Evolutionary conservation across 1,140 invertebrate species (phyloP), one percentile per base, ranked within the genome.

Genomic region (Drosophila arawakana): DNA sequence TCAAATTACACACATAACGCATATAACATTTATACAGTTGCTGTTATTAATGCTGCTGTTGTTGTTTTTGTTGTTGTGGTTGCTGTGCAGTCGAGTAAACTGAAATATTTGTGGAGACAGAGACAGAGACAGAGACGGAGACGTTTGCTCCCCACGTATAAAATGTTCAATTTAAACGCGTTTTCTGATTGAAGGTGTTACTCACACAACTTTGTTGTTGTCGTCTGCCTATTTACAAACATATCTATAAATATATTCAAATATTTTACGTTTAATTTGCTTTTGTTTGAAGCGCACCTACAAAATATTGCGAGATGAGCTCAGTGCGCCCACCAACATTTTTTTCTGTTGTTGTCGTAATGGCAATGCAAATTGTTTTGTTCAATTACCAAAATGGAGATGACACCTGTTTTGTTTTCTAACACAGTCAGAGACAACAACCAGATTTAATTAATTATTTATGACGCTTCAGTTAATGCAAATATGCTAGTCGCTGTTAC

Each of bases 331-430:
- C 83, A 86, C 78, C 81, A 69, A 30, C 4, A 5, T 30, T 30
- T 55, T 69, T 54, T 13, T 30, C 15, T 44, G 11, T 44, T 9
- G 34, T 54, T 8, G 52, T 37, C 58, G 63, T 61, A 57, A 57
- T 44, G 49, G 61, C 68, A 76, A 77, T 88, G 80, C 82, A 83
- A 79, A 82, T 74, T 68, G 80, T 77, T 71, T 71, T 77, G 59
- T 75, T 68, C 76, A 88, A 89, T 88, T 89, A 84, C 80, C 49
- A 74, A 88, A 89, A 84, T 89, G 84, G 80, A 84, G 84, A 88
- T 78, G 84, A 88, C 84, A 88, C 83, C 80, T 89, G 80, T 69
- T 77, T 65, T 63, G 55, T 65, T 65, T 59, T 73, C 69, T 80
- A 85, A 85, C 66, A 78, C 52, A 70, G 41, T 55, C 44, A 63